phyloP scores from a whole-genome alignment of 2,113 vertebrate genomes.

The Symphodus melops region DNA sequence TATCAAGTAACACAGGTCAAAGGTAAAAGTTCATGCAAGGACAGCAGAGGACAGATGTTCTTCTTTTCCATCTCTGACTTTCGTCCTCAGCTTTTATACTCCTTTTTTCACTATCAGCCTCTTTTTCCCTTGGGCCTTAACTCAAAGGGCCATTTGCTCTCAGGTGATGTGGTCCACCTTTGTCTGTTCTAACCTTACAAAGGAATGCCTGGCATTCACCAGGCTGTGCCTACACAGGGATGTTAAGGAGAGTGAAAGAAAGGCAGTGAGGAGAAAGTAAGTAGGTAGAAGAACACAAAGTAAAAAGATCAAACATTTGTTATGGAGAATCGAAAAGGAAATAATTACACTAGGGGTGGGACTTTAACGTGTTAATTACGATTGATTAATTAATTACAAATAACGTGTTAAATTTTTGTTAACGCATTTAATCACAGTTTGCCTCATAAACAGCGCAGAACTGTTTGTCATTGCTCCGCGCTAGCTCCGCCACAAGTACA shows the following conservation, averaged over 20 bases:
- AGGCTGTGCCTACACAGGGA: constrained; percentile 54
- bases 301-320: neutral
- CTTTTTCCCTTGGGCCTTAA: constrained; percentile 48
- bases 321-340: neutral
- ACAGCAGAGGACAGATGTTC: constrained; percentile 64
- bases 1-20: constrained; percentile 55
- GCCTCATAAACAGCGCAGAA: too few relatives aligned
- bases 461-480: too few relatives aligned
- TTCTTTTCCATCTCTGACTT: constrained; percentile 36
- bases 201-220: constrained; percentile 82
- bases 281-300: neutral
- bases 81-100: constrained; percentile 48
- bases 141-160: constrained; percentile 66
- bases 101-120: constrained; percentile 43
- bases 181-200: constrained; percentile 79
- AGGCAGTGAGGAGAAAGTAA: constrained; percentile 18
- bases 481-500: too few relatives aligned
- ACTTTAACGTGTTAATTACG: too few relatives aligned
- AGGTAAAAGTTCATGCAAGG: constrained; percentile 66
- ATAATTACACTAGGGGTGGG: too few relatives aligned
- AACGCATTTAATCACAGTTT: too few relatives aligned
- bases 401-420: too few relatives aligned
- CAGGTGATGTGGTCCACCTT: constrained; percentile 76
- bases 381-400: too few relatives aligned
- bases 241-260: constrained; percentile 35